Conservation (phyloP, 2,113 vertebrate species). For the Chaenocephalus aceratus region DNA sequence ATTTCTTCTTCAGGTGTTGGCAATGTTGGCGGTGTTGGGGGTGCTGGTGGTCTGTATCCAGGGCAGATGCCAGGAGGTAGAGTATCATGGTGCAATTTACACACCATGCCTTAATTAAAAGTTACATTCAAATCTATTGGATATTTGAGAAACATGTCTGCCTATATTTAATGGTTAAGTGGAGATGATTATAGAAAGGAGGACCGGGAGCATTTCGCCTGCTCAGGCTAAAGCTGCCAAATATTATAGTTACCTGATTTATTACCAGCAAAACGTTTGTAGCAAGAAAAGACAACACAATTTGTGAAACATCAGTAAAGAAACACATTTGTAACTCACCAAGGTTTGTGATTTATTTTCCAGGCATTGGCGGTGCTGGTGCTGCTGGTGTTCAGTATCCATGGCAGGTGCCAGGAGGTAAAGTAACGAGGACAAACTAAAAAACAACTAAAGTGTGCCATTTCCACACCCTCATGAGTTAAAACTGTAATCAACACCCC, state of each 20-base stretch:
- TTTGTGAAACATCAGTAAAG: too few species aligned
- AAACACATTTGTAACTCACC: too few species aligned
- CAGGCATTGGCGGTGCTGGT: background rate
- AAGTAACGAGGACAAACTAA: too few species aligned
- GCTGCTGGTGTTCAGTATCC: too few species aligned
- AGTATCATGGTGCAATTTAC: background rate
- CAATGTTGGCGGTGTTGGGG: background rate
- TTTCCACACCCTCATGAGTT: too few species aligned
- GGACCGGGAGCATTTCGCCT: conserved; percentile 78
- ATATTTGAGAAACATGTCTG: too few species aligned
- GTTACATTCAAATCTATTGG: background rate
- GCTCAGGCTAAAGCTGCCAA: conserved; percentile 85
- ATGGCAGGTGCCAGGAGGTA: too few species aligned
- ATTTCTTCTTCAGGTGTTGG: background rate
- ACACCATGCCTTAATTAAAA: background rate
- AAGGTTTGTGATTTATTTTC: background rate
- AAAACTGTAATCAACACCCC: too few species aligned
- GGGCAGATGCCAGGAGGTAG: conserved; percentile 1
- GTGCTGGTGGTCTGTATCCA: background rate
- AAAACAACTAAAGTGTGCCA: too few species aligned
- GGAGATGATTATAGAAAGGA: too few species aligned
- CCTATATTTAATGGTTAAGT: too few species aligned
- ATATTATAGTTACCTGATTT: conserved; percentile 74
- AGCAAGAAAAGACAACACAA: background rate
- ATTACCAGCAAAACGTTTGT: background rate